Evolutionary conservation across 2,113 vertebrate species (phyloP), one percentile per base, ranked within the genome.

Genomic region (Dascyllus trimaculatus): DNA sequence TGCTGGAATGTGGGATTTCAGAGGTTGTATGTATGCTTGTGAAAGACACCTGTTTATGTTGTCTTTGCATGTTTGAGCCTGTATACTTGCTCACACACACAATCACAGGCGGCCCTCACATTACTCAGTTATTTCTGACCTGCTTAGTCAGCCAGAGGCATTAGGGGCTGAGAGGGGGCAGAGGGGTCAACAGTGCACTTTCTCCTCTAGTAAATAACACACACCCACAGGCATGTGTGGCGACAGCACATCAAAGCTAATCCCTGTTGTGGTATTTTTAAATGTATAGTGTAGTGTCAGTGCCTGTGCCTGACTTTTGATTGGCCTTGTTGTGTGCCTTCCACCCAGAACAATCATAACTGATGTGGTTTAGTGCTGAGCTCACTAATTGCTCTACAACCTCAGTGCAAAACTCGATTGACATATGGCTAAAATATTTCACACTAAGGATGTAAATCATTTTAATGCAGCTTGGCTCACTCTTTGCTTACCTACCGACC

Each of bases 91-190:
- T 35, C 64, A 67, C 26, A 26, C 17, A 32, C 65, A 43, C 61
- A 56, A 57, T 64, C 78, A 84, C 81, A 88, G 89, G 77, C 84
- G 85, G 29, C 67, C 2, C 45, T 71, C 71, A 63, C 43, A 68
- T 75, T 83, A 85, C 60, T 76, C 63, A 68, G 80, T 67, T 92
- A 91, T 92, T 92, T 88, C 62, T 65, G 80, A 86, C 21, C 80
- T 62, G 26, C 60, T 43, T 65, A 40, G 71, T 74, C 58, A 74
- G 77, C 48, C 71, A 63, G 51, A 56, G 64, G 38, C 63, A n/a
- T 63, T 35, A 17, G 68, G 71, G 60, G 60, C 35, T 43, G 26
- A 68, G 6, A 75, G 40, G 40, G 40, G 40, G 40, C 4, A 43
- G 40, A 43, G 40, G 46, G 74, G 80, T 85, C 70, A 72, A 38